Percentiles rank a stretch among this genome's conserved stretches.
These are phyloP conservation scores for Crematogaster levior DNA, from an alignment of 2,888 invertebrate species.

Conservation along the genomic window DNA sequence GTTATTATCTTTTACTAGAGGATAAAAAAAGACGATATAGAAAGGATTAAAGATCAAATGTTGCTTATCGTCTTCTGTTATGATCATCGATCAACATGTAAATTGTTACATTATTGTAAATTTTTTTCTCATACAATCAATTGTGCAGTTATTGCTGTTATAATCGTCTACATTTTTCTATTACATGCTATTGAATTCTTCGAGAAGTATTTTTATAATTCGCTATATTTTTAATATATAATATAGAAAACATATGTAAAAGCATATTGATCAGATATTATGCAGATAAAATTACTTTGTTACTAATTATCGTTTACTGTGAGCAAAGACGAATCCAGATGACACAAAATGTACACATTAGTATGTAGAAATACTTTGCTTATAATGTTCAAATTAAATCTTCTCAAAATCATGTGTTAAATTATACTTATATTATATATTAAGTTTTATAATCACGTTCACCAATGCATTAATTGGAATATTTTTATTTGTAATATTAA, in stretches of 20 bases:
- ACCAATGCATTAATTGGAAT: background rate
- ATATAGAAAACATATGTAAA: background rate
- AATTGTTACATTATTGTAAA: background rate
- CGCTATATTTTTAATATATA: background rate
- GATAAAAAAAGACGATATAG: background rate
- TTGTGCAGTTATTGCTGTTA: background rate
- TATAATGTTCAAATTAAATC: background rate
- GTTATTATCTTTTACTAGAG: background rate
- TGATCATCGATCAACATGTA: background rate
- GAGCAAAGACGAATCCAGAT: background rate
- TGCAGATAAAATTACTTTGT: background rate
- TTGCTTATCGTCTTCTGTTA: background rate
- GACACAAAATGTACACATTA: background rate
- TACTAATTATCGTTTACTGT: background rate
- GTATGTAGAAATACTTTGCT: background rate
- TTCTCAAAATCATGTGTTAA: background rate
- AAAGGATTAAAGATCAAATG: background rate
- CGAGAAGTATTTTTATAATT: background rate
- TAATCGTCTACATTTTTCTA: background rate
- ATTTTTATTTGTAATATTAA: background rate
- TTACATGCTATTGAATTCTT: background rate
- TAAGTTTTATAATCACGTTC: background rate
- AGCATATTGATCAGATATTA: background rate
- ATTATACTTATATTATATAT: too few species aligned
- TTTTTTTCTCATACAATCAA: background rate